phyloP scores from a whole-genome alignment of 2,797 vertebrate genomes.

The Trichosurus vulpecula region DNA sequence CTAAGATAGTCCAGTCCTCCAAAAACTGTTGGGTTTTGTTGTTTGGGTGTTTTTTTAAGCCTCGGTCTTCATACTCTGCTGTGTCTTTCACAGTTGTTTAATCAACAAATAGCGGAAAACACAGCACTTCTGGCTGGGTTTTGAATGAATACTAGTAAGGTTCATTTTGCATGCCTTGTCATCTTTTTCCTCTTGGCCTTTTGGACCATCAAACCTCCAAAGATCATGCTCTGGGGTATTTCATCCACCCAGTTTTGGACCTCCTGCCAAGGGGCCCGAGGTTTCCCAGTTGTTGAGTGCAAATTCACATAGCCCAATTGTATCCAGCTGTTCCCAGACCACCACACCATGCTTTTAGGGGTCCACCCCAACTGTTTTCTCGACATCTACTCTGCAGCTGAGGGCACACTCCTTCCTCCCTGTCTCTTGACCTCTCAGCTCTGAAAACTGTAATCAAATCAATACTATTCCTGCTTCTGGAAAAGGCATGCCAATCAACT shows the following conservation, averaged over 20 bases:
- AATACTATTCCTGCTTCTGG: neutral
- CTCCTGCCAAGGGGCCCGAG: neutral
- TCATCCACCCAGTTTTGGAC: neutral
- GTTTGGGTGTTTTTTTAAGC: neutral
- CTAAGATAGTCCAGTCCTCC: neutral
- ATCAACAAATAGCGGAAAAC: neutral
- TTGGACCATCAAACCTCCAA: neutral
- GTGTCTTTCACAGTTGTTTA: neutral
- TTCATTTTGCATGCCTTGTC: neutral
- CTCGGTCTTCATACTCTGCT: neutral
- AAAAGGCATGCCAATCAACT: neutral
- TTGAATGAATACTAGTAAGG: neutral
- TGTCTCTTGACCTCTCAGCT: no score
- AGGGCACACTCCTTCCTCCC: neutral
- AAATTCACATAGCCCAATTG: neutral
- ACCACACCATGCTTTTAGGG: neutral
- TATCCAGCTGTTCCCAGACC: neutral
- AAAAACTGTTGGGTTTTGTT: neutral
- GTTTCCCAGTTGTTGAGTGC: neutral
- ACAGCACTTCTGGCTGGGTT: neutral
- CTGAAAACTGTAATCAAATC: neutral
- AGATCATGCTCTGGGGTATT: neutral
- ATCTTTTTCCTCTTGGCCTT: neutral
- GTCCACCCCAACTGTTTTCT: neutral
- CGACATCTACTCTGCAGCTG: neutral